These are phyloP conservation scores for Toxostoma redivivum DNA, from an alignment of 2,113 vertebrate genomes.

Conservation along the genomic window DNA sequence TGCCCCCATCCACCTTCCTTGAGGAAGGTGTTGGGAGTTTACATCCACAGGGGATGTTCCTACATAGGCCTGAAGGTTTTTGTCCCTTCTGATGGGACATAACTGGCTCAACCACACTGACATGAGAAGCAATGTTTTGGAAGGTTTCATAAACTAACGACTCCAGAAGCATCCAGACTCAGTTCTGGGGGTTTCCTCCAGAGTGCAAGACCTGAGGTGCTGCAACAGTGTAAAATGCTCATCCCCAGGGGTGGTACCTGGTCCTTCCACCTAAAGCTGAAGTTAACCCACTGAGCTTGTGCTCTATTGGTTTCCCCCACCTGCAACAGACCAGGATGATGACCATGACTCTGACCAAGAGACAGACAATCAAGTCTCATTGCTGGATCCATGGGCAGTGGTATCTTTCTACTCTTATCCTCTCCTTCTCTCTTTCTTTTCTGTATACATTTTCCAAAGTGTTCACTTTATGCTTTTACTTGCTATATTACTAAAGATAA, in stretches of 20 bases:
- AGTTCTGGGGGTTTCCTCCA: neutral
- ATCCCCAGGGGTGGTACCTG: neutral
- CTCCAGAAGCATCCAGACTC: neutral
- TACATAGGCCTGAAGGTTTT: accelerated
- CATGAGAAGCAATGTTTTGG: neutral
- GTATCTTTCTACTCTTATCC: neutral
- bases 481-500: neutral
- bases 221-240: neutral
- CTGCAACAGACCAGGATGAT: accelerated
- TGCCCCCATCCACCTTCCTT: too few relatives aligned
- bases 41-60: too few relatives aligned
- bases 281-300: neutral
- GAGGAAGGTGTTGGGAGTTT: neutral
- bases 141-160: neutral
- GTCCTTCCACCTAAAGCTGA: neutral
- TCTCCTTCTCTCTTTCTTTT: neutral
- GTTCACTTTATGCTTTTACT: neutral
- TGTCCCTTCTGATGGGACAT: accelerated
- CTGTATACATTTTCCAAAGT: neutral
- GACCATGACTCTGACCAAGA: neutral
- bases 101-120: neutral
- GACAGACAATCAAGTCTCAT: neutral
- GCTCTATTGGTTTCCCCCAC: too few relatives aligned
- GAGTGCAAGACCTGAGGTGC: accelerated
- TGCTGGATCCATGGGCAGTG: neutral